Evolutionary conservation across 2,113 vertebrate species (phyloP), one percentile per base, ranked within the genome.

Genomic region (Cottus gobio): DNA sequence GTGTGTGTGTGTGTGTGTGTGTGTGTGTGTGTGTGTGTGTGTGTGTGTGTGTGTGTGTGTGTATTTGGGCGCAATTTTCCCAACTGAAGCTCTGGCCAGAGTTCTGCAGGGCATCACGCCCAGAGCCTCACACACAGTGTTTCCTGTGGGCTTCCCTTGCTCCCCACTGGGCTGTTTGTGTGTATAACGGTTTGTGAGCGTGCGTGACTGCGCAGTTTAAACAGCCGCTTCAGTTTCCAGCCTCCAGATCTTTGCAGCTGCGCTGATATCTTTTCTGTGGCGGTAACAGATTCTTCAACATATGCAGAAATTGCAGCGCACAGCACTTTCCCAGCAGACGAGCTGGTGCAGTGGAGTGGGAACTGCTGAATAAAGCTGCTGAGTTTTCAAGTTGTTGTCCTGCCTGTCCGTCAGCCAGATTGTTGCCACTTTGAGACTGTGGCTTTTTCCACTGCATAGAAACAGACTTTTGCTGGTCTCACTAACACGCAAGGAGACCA

Each of bases 71-170:
- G 28, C 68, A 62, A 42, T 65, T 72, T 83, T 74, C 31, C 46
- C 68, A 56, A 58, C 50, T 71, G 34, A 61, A 63, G 58, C 42
- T 73, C 36, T 83, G 64, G 46, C 71, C 61, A 72, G 64, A 79
- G 20, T 77, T 84, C n/a, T 85, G 60, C 36, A 87, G 80, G 87
- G 88, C 85, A 86, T 71, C 56, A 10, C n/a, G 79, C 90, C 90
- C 87, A 83, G 89, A 87, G 50, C 79, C 71, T 80, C 79, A 77
- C 71, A 82, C 75, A 82, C 79, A 75, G 75, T 26, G 77, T 84
- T 91, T 92, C 84, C 90, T 89, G 76, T 91, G 86, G 85, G 85
- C 62, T 84, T 84, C 67, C 69, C 72, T 80, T 54, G 61, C 74
- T 85, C 80, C 87, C 79, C 64, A 67, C 48, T 76, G 64, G 34